Evolutionary conservation across 2,888 invertebrate genomes (phyloP), one percentile per base, ranked within the genome.

Genomic region (Graphium colonna): DNA sequence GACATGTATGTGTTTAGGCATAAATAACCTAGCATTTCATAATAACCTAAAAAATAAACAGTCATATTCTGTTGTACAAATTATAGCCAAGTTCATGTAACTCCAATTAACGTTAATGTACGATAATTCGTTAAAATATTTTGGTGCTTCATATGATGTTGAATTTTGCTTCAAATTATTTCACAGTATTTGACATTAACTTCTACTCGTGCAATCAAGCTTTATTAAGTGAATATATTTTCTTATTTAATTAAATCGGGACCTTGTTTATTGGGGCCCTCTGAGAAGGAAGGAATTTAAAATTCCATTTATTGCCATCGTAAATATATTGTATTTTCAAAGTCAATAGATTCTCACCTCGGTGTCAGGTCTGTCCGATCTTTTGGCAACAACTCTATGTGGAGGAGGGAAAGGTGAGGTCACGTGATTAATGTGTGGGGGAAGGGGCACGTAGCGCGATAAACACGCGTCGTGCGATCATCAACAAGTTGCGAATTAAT

Each of bases 401-500:
- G 36, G 45, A 52, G 40, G 42, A 60, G 67, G 65, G 60, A 73
- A 71, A 79, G 75, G 76, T 77, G 74, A 82, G 82, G 83, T 82
- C 86, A 82, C 75, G 79, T 87, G 88, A 88, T 85, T 80, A 86
- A 87, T 87, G 82, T 69, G 74, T 58, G 71, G 70, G 76, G 48
- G 79, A 73, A 70, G 62, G 61, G 65, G 66, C 73, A 68, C 73
- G 77, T 73, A 75, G 69, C 57, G 72, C 67, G 75, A 77, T 82
- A 79, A 82, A 82, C 79, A 75, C 59, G 61, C 66, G 64, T 65
- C 69, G 72, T 71, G 69, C 73, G 77, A 83, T 83, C 81, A 83
- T 88, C 88, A 88, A 88, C 88, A 88, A 88, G 88, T 87, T 87
- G 88, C 86, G 83, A 88, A 88, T 87, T 87, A 86, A 86, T 86